A percentile compares a stretch with the other conserved stretches of the same genome.
These are phyloP conservation scores for Lagopus leucura DNA, from an alignment of 2,113 vertebrate genomes.

Conservation along the genomic window DNA sequence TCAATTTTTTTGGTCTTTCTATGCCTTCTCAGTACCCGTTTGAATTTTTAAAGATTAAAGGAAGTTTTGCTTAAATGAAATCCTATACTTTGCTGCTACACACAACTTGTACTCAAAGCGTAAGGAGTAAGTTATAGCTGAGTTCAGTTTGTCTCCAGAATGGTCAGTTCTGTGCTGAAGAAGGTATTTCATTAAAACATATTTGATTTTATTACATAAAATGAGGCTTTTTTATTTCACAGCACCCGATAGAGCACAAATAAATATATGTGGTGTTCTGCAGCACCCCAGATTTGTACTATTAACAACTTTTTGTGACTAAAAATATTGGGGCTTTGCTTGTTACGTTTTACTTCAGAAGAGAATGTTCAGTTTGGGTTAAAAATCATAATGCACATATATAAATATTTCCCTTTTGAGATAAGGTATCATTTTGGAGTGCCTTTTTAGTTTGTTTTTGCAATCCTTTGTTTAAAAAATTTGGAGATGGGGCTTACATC, in stretches of 20 bases:
- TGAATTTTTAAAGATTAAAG: conserved; percentile 28
- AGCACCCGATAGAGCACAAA: not conserved
- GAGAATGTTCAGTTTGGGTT: not conserved
- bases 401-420: not conserved
- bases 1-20: not conserved
- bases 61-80: conserved; percentile 54
- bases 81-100: not conserved
- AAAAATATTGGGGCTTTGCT: not conserved
- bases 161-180: not conserved
- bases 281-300: not conserved
- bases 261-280: not conserved
- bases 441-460: not conserved
- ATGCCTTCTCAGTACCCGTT: not conserved
- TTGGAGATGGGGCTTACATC: not conserved
- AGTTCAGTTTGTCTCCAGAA: not conserved
- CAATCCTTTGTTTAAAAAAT: not conserved
- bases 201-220: not conserved
- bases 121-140: not conserved
- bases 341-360: not conserved
- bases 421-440: not conserved
- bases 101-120: not conserved
- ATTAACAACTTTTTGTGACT: not conserved
- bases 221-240: not conserved
- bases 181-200: not conserved
- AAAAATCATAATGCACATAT: not conserved